Conservation (phyloP, 2,797 vertebrate genomes). For the Decapterus maruadsi region DNA sequence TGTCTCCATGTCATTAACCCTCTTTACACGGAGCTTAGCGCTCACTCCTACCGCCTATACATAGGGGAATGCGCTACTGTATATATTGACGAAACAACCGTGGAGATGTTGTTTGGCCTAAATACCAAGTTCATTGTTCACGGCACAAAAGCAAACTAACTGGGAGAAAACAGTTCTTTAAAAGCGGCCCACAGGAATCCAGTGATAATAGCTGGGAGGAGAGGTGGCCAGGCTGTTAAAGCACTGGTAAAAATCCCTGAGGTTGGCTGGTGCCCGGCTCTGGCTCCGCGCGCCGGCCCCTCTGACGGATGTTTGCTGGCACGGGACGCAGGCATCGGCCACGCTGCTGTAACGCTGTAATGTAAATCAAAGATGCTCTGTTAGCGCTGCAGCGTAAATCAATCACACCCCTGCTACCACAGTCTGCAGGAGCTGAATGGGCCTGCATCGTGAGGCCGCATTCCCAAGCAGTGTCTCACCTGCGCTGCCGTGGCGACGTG, state of each 20-base stretch:
- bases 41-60: slow-evolving; percentile 13
- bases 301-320: slow-evolving; percentile 66
- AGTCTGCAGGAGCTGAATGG: slow-evolving; percentile 79
- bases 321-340: slow-evolving; percentile 43
- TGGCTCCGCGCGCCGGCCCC: slow-evolving; percentile 27
- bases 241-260: slow-evolving; percentile 65
- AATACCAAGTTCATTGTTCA: slow-evolving; percentile 70
- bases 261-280: slow-evolving; percentile 31
- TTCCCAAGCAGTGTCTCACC: slow-evolving; percentile 76
- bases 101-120: slow-evolving; percentile 57
- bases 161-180: slow-evolving; percentile 70
- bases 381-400: slow-evolving; percentile 54
- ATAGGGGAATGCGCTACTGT: slow-evolving; percentile 35
- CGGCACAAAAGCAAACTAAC: slow-evolving; percentile 62
- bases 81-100: slow-evolving; percentile 22
- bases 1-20: slow-evolving; percentile 62
- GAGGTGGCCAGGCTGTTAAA: slow-evolving; percentile 73
- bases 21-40: slow-evolving; percentile 25
- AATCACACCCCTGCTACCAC: slow-evolving; percentile 63
- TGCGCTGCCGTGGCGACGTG: slow-evolving; percentile 44
- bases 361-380: slow-evolving; percentile 65
- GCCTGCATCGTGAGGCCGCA: slow-evolving; percentile 73
- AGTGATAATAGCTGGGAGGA: slow-evolving; percentile 64
- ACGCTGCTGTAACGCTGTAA: slow-evolving; percentile 47
- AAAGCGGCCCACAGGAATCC: slow-evolving; percentile 76